A percentile compares a stretch with the other conserved stretches of the same genome.
Evolutionary conservation across 2,797 vertebrate genomes (phyloP).

Genomic region (Phrynocephalus guinanensis): DNA sequence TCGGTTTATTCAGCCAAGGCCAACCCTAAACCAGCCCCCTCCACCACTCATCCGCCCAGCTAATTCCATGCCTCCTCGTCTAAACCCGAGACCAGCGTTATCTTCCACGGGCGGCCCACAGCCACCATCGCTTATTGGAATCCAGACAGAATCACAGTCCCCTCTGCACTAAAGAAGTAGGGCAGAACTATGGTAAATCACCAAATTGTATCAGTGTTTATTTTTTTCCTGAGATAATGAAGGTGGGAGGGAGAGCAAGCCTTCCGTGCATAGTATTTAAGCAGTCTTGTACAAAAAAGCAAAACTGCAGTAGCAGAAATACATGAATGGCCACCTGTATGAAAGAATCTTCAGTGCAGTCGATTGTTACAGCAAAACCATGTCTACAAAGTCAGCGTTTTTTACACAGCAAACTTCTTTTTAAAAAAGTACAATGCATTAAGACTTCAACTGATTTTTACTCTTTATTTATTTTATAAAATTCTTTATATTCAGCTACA

Average conservation of each 20-base stretch:
- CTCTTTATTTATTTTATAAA: slow-evolving; percentile 80
- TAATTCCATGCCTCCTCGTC: slow-evolving; percentile 91
- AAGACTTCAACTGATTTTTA: slow-evolving; percentile 78
- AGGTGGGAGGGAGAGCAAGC: slow-evolving; percentile 55
- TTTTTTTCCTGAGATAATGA: slow-evolving; percentile 44
- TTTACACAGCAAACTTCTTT: slow-evolving; percentile 69
- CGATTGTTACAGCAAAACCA: slow-evolving; percentile 69
- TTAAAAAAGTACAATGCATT: slow-evolving; percentile 71
- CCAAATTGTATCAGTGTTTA: slow-evolving; percentile 53
- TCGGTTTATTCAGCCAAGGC: slow-evolving; percentile 92
- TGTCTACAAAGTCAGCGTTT: slow-evolving; percentile 68
- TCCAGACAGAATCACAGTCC: slow-evolving; percentile 88
- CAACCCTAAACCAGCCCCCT: slow-evolving; percentile 91
- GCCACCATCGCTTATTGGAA: slow-evolving; percentile 84
- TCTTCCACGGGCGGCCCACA: slow-evolving; percentile 79
- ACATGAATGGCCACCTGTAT: slow-evolving; percentile 55
- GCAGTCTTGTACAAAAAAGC: slow-evolving; percentile 59
- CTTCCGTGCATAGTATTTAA: slow-evolving; percentile 60
- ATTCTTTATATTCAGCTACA: slow-evolving; percentile 78
- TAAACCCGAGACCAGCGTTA: slow-evolving; percentile 90
- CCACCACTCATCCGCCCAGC: slow-evolving; percentile 93
- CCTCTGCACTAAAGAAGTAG: slow-evolving; percentile 85
- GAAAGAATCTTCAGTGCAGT: slow-evolving; percentile 68
- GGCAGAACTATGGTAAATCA: slow-evolving; percentile 64
- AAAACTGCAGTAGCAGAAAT: slow-evolving; percentile 36